Base-by-base conservation (phyloP, 92 coral and sea anemone genomes). In the Palythoa caribaeorum region DNA sequence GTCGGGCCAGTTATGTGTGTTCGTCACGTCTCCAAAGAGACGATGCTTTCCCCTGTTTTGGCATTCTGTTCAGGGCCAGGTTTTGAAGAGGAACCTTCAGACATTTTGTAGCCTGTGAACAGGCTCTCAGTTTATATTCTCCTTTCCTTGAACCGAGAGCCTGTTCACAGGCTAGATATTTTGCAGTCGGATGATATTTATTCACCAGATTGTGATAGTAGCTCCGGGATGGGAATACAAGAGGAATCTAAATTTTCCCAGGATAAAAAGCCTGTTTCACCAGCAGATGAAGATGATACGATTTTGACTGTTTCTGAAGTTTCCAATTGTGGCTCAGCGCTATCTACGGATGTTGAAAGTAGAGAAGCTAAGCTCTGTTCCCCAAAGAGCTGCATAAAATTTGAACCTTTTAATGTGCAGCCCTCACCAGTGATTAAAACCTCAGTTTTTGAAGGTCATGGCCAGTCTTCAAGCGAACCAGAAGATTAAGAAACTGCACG, bases 61-160 rank as follows among this genome's bases (percentile, higher is more conserved):
- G 92, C 92, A 13, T 94, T 94, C 52, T 92, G 85, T 76, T 94
- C 97, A 51, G 97, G 97, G 7, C 95, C 97, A 11, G 90, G 94
- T 15, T 94, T 77, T 80, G 95, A 81, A 86, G 65, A 89, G 40
- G 80, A 90, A 40, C 78, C 92, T 11, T 71, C 83, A 9, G 95
- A 92, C 66, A 38, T 89, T 16, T 91, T 87, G n/a, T n/a, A n/a
- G n/a, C n/a, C n/a, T n/a, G n/a, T n/a, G n/a, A n/a, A n/a, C n/a
- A n/a, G n/a, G n/a, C n/a, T n/a, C n/a, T n/a, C n/a, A n/a, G n/a
- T n/a, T n/a, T n/a, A n/a, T n/a, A n/a, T n/a, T n/a, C n/a, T n/a
- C n/a, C n/a, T n/a, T n/a, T n/a, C n/a, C n/a, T n/a, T n/a, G n/a
- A n/a, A n/a, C n/a, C n/a, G n/a, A n/a, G n/a, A n/a, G n/a, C n/a